Conservation (phyloP, 2,113 vertebrate species). For the Meleagris gallopavo region DNA sequence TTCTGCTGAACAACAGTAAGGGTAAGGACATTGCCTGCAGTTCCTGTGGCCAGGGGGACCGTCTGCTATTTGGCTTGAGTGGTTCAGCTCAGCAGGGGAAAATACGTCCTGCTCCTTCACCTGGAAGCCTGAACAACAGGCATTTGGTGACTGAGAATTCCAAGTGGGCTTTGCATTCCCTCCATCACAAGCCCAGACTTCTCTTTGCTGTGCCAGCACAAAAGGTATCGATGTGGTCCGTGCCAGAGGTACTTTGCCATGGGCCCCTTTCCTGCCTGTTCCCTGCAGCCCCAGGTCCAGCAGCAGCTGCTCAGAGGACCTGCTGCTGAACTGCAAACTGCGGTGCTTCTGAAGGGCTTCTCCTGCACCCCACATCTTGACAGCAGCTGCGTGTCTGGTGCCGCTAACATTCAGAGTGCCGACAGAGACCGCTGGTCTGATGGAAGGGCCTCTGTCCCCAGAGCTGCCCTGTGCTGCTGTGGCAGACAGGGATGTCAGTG, state of each 20-base stretch:
- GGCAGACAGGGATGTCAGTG: not conserved
- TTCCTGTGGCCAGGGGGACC: not conserved
- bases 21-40: not conserved
- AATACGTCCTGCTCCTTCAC: not conserved
- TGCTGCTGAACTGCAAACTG: slow-evolving; percentile 68
- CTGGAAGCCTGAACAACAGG: not conserved
- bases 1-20: slow-evolving; percentile 67
- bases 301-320: not conserved
- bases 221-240: slow-evolving; percentile 75
- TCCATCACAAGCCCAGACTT: not conserved
- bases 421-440: slow-evolving; percentile 63
- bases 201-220: slow-evolving; percentile 24
- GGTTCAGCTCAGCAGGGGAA: slow-evolving; percentile 31
- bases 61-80: not conserved
- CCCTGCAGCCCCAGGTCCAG: not conserved
- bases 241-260: slow-evolving; percentile 41
- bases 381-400: not conserved
- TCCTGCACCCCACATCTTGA: not conserved
- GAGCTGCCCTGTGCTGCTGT: not conserved
- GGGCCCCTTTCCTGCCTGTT: not conserved
- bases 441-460: not conserved
- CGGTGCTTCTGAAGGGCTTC: slow-evolving; percentile 62
- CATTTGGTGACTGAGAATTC: not conserved
- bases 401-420: slow-evolving; percentile 48
- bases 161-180: not conserved